Evolutionary conservation across 2,888 invertebrate genomes (phyloP), one percentile per base, ranked within the genome.

Genomic region (Acleris literana): DNA sequence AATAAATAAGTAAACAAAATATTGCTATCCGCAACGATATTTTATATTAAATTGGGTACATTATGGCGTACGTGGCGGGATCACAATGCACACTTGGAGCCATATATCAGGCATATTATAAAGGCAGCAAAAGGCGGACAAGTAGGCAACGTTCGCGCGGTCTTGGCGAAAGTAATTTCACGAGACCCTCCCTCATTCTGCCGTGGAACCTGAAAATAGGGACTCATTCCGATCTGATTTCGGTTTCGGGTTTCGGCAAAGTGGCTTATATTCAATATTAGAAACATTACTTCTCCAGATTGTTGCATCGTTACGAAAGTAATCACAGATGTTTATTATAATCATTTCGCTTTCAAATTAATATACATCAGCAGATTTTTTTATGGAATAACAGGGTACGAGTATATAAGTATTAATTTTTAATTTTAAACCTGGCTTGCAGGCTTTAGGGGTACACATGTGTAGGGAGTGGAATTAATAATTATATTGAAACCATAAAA

Each of bases 91-190:
- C 72, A 79, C 76, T 79, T 69, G 72, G 69, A 71, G 77, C 79
- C 71, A 86, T 88, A 83, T 85, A 85, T 87, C 84, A 85, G 75
- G 76, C 72, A 78, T 77, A 82, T 80, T 84, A 84, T 85, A 78
- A 77, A 75, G 73, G 74, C 70, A 74, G 79, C 70, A 72, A 76
- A 72, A 76, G 74, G 80, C 76, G 75, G 73, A 73, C 72, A 72
- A 74, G 69, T 70, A 71, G 66, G 64, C 70, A 65, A 68, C 67
- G 71, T 70, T 56, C 69, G 74, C 69, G 74, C 70, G 76, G 72
- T 74, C 75, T 74, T 74, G 73, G 67, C 71, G 71, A 77, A 85
- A 82, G 79, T 82, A 81, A 84, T 84, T 84, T 82, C 72, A 76
- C 70, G 75, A 75, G 75, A 74, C 75, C 71, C 69, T 69, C 63